Base-by-base conservation (phyloP, 2,113 vertebrate genomes). In the Microcebus murinus region DNA sequence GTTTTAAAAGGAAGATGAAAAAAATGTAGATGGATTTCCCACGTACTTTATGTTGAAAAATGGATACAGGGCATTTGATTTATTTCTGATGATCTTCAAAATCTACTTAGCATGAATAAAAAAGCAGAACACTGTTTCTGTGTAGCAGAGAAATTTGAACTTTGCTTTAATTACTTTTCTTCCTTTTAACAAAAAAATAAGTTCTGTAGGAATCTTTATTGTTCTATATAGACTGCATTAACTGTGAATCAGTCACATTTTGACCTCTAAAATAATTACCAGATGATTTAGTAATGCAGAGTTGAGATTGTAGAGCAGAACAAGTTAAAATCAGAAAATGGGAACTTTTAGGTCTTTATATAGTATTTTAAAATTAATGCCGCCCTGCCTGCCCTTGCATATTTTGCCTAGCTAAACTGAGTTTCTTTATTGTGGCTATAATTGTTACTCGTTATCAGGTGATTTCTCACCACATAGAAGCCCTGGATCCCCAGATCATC, bases 221-320 rank as follows among this genome's bases (percentile, higher is more conserved):
- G 20, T 76, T 84, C 70, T 80, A 21, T 52, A 23, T 50, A 90
- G 20, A 52, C 8, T 42, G 11, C 21, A 87, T 86, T n/a, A 59
- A 42, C 18, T 80, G 3, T 87, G 36, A 39, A n/a, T 94, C 52
- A 87, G 74, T 45, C 23, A 86, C 63, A 93, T 87, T 87, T 70
- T 96, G 70, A 81, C 57, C 94, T 90, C 10, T 21, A 84, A 94
- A 90, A 90, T 91, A 93, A 93, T 94, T 79, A 76, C 63, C 23
- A 48, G 39, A 27, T 90, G 59, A 52, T 81, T 94, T 85, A 73
- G 25, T 67, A 87, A 76, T 57, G 10, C 23, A 23, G 70, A 42
- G 17, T 68, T 73, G 73, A 55, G 20, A 67, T 1, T 29, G 20
- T 34, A 50, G 39, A 76, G 48, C 20, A 81, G 67, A 92, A 65